phyloP scores from a whole-genome alignment of 35 echinoderm and acorn worm species.

The Heliocidaris tuberculata region DNA sequence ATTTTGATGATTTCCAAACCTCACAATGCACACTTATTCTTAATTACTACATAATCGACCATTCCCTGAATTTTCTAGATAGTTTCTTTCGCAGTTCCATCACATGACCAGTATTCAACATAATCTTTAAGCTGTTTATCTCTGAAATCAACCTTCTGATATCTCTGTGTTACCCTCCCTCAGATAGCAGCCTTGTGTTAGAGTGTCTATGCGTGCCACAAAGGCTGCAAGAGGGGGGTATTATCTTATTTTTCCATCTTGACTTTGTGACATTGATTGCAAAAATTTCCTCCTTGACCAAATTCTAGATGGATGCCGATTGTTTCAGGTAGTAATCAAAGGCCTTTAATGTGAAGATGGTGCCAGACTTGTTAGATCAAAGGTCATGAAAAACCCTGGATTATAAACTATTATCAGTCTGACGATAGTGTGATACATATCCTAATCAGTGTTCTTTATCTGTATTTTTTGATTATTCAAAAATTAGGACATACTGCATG shows the following conservation, averaged over 20 bases:
- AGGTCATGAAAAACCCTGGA: neutral
- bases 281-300: neutral
- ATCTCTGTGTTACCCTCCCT: no score
- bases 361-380: neutral
- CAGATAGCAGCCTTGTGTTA: no score
- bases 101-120: no score
- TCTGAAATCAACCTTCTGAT: no score
- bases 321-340: neutral
- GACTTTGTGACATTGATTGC: neutral
- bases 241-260: neutral
- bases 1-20: no score
- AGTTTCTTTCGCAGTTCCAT: no score
- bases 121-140: no score
- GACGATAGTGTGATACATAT: neutral
- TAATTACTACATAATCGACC: no score
- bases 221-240: neutral
- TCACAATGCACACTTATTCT: no score
- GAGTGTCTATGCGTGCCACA: neutral
- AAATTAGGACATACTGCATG: no score
- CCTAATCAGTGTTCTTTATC: neutral
- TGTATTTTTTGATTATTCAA: neutral
- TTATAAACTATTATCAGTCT: neutral
- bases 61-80: no score
- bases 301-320: neutral
- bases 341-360: neutral